Evolutionary conservation across 1,140 invertebrate species (phyloP), one percentile per base, ranked within the genome.

Genomic region (Anoplolepis gracilipes): DNA sequence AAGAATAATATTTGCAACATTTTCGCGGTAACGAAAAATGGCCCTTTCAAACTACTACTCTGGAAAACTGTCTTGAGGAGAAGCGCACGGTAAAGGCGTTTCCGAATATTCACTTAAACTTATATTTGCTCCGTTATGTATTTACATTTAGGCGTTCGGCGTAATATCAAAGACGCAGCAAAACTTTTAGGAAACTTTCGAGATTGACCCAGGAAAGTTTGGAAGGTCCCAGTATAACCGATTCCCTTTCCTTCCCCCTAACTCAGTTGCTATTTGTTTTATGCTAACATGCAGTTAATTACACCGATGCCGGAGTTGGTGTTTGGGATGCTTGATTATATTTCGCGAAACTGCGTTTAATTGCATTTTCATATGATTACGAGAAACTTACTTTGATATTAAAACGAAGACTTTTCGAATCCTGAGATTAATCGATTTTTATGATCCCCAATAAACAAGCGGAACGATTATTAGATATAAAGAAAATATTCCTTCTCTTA

Each of bases 251-350:
- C 46, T 4, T 1, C 16, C 4, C 46, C 67, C 36, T 46, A 72
- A 82, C 78, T 82, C 53, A 46, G 78, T 82, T 73, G 28, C 78
- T 82, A 73, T 82, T 82, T 82, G 78, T 73, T 81, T 72, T 72
- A 72, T 69, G 78, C 67, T 82, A 72, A 82, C 78, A 36, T 59
- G 42, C 53, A 73, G 53, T 82, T 82, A 82, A 82, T 82, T 73
- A 82, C 77, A 79, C 33, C 49, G 53, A 70, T 81, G 78, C 25
- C 53, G 78, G 67, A 73, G 67, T 82, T 73, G 53, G 55, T 81
- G 36, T 73, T 82, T 73, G 67, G 72, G 53, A 46, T 82, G 78
- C 53, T 59, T 59, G 78, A 82, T 81, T 81, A 81, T 82, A 82
- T 59, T 72, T 82, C 78, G 53, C 36, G 53, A 25, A 72, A 59